Base-by-base conservation (phyloP, 2,888 invertebrate genomes). In the Flexamia atlantica region DNA sequence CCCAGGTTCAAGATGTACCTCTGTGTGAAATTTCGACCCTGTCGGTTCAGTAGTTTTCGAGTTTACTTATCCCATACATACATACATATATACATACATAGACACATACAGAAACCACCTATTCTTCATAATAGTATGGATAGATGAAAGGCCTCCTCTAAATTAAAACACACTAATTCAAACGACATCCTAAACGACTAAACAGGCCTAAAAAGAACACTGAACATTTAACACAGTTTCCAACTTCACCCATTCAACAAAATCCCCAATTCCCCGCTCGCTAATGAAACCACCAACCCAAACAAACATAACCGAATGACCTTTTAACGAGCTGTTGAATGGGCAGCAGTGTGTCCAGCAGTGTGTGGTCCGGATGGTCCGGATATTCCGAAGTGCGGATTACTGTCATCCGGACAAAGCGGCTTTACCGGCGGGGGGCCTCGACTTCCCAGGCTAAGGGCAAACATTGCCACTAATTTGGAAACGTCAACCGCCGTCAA, bases 401-500 rank as follows among this genome's bases (percentile, higher is more conserved):
- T 64, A 64, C 12, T 64, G 64, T 64, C 64, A 25, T 3, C 12
- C 23, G 10, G 3, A 64, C 64, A 64, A 64, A 64, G 64, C 25
- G 14, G 28, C 64, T 17, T 14, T 12, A 0, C 28, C 64, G 3
- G 14, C 64, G 30, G 64, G 64, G 64, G 64, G 64, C 64, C 28
- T 64, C 64, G 64, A 64, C 64, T 64, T 64, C 17, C 23, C 57
- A 12, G 20, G 23, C 57, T 57, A 57, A 57, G 70, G 70, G 23
- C 70, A 70, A 70, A 70, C 70, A 70, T 40, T 36, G 70, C 40
- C 20, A 14, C 70, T 70, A 70, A 70, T 70, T 70, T 70, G 70
- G 70, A 70, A 40, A 70, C 40, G 70, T 70, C 70, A 70, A 70
- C 36, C 70, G 40, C 25, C 70, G 70, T 70, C 70, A 70, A 70